phyloP scores from a whole-genome alignment of 2,797 vertebrate genomes.

The Leptodactylus fallax region DNA sequence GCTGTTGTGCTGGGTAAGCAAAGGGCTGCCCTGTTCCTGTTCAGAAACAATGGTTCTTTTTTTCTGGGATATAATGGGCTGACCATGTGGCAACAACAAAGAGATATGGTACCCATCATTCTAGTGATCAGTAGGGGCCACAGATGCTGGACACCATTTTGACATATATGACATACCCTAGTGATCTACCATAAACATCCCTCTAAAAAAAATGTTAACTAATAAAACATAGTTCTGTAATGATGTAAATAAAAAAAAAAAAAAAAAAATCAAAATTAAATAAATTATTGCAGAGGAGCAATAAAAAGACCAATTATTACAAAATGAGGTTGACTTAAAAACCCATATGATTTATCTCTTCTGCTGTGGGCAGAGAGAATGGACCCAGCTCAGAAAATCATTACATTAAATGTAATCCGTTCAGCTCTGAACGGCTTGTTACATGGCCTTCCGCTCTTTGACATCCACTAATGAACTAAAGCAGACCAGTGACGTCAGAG shows the following conservation, averaged over 20 bases:
- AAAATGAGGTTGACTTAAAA: neutral
- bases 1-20: too few species aligned
- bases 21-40: too few species aligned
- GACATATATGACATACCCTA: too few species aligned
- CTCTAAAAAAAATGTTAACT: too few species aligned
- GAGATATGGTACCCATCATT: too few species aligned
- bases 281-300: neutral
- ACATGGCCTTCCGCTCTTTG: conserved; percentile 42
- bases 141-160: too few species aligned
- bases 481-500: conserved; percentile 13
- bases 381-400: neutral
- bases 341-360: neutral
- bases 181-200: too few species aligned
- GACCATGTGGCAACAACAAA: too few species aligned
- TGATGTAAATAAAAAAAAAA: neutral
- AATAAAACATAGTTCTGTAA: too few species aligned
- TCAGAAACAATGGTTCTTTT: too few species aligned
- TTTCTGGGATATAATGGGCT: too few species aligned
- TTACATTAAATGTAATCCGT: conserved; percentile 3
- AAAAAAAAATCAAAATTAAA: neutral
- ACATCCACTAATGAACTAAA: conserved; percentile 37
- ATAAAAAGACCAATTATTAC: neutral
- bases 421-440: conserved; percentile 25
- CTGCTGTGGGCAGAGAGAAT: neutral
- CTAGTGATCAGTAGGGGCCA: too few species aligned